A percentile compares a stretch with the other conserved stretches of the same genome.
These are phyloP conservation scores for Macrosiphum euphorbiae DNA, from an alignment of 2,888 invertebrate genomes.

Conservation along the genomic window DNA sequence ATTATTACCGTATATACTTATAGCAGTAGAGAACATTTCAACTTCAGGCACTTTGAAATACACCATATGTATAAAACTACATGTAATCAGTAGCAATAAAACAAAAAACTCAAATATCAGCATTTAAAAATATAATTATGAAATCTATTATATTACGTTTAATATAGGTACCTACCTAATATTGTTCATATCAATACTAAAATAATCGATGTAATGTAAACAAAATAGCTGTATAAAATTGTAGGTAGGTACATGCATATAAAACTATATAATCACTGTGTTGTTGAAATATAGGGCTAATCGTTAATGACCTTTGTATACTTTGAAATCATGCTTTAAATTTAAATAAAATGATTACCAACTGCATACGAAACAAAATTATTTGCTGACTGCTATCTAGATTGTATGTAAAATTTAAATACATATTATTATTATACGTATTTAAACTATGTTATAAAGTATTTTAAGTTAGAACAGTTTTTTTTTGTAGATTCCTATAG, in stretches of 20 bases:
- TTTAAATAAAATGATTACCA: not conserved
- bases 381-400: not conserved
- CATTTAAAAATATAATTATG: not conserved
- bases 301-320: slow-evolving; percentile 12
- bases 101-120: not conserved
- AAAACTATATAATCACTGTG: not conserved
- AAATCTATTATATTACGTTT: not conserved
- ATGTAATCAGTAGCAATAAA: too few species aligned
- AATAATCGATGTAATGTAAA: not conserved
- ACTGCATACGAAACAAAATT: not conserved
- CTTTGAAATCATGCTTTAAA: not conserved
- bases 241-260: not conserved
- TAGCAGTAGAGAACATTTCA: not conserved
- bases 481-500: not conserved
- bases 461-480: not conserved
- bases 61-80: too few species aligned
- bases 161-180: not conserved
- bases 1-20: not conserved
- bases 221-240: not conserved
- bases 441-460: not conserved
- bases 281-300: not conserved
- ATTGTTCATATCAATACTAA: not conserved
- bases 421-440: not conserved
- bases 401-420: not conserved
- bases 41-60: not conserved